These are phyloP conservation scores for Agrochola macilenta DNA, from an alignment of 2,888 invertebrate genomes.

Conservation along the genomic window DNA sequence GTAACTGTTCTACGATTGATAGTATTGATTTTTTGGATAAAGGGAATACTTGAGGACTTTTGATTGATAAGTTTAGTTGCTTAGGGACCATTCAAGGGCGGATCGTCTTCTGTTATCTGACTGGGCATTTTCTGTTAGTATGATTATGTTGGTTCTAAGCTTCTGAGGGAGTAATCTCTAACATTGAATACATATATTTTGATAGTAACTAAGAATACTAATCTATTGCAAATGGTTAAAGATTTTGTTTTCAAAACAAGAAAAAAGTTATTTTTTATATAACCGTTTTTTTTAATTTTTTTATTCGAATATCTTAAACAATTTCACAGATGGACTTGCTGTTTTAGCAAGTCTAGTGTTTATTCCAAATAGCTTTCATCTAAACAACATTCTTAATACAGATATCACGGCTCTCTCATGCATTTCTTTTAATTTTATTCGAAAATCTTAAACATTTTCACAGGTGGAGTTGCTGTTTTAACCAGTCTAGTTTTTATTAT, in stretches of 20 bases:
- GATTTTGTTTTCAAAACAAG: background rate
- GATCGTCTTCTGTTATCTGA: slow-evolving; percentile 16
- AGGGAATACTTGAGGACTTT: slow-evolving; percentile 51
- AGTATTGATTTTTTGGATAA: slow-evolving; percentile 61
- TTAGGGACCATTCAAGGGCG: slow-evolving; percentile 36
- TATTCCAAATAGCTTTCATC: slow-evolving; percentile 2
- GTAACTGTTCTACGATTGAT: slow-evolving; percentile 43
- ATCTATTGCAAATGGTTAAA: background rate
- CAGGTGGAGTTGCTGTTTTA: background rate
- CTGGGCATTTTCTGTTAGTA: slow-evolving; percentile 22
- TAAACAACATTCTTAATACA: background rate
- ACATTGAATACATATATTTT: background rate
- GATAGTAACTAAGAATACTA: background rate
- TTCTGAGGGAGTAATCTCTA: background rate
- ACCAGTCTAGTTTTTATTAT: background rate
- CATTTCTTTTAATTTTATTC: no score
- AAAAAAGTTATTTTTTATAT: background rate
- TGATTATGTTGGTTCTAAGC: background rate
- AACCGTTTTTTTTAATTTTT: background rate
- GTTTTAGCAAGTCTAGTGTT: background rate
- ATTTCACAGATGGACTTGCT: background rate
- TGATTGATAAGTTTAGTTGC: slow-evolving; percentile 61
- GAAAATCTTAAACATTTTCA: background rate
- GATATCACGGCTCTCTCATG: background rate
- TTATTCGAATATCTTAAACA: background rate